phyloP scores from a whole-genome alignment of 2,797 vertebrate species.

The Coregonus ussuriensis region DNA sequence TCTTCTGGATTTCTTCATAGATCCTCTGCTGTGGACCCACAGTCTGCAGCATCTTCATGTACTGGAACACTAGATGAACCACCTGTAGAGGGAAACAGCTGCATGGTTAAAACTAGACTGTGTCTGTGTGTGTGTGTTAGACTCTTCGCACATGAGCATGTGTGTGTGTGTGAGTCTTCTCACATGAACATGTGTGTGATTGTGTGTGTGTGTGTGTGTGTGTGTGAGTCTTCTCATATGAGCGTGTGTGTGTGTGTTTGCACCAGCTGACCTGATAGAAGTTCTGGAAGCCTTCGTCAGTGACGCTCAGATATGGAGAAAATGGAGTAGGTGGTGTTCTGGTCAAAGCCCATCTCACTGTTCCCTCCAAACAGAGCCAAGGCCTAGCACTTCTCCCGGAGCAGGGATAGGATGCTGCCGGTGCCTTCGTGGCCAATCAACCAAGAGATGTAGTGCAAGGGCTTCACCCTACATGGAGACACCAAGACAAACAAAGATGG shows the following conservation, averaged over 20 bases:
- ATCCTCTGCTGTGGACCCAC: slow-evolving; percentile 91
- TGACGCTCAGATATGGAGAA: slow-evolving; percentile 89
- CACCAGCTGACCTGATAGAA: slow-evolving; percentile 84
- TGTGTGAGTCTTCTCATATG: no score
- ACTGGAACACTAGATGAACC: slow-evolving; percentile 91
- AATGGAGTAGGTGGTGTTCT: slow-evolving; percentile 94
- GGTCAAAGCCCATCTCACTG: slow-evolving; percentile 92
- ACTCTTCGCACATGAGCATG: background rate
- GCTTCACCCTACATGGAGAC: slow-evolving; percentile 84
- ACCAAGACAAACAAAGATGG: background rate
- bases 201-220: background rate
- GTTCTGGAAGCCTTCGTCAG: slow-evolving; percentile 90
- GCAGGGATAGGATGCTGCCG: slow-evolving; percentile 91
- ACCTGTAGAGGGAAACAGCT: slow-evolving; percentile 76
- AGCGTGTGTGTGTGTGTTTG: background rate
- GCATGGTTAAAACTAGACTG: background rate
- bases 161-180: background rate
- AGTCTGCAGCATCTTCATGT: slow-evolving; percentile 95
- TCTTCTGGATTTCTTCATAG: slow-evolving; percentile 95
- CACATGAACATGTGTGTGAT: no score
- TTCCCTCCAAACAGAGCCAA: slow-evolving; percentile 93
- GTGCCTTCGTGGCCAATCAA: slow-evolving; percentile 93
- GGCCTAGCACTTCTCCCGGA: slow-evolving; percentile 95
- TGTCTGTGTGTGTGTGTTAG: background rate
- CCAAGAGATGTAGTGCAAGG: slow-evolving; percentile 95